These are phyloP conservation scores for Muscicapa comitata DNA, from an alignment of 2,797 vertebrate species.

Conservation along the genomic window DNA sequence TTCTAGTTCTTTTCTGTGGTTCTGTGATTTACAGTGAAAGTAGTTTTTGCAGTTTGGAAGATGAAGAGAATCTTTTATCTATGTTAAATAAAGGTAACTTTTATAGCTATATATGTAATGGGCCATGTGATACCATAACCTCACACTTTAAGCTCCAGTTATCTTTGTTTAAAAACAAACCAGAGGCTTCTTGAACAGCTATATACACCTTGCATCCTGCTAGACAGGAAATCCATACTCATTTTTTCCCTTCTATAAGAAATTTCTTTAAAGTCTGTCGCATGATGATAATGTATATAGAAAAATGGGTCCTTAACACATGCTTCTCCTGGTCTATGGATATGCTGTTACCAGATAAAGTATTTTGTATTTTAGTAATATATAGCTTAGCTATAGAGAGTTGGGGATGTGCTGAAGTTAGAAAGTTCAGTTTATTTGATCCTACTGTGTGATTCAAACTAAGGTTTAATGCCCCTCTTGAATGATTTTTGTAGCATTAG, in stretches of 20 bases:
- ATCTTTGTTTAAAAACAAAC: neutral
- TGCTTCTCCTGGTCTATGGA: neutral
- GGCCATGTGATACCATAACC: neutral
- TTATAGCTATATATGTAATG: neutral
- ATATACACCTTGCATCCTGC: neutral
- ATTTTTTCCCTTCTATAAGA: neutral
- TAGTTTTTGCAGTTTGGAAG: neutral
- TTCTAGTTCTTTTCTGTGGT: neutral
- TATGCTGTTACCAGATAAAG: neutral
- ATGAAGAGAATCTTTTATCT: neutral
- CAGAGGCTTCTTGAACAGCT: neutral
- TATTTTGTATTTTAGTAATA: neutral
- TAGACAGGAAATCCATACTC: neutral
- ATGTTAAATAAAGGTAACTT: neutral
- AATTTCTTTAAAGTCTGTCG: neutral
- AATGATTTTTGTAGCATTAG: neutral
- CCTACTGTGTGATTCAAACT: neutral
- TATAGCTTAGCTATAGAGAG: neutral
- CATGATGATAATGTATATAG: neutral
- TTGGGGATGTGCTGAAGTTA: neutral
- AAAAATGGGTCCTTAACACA: neutral
- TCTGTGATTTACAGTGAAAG: neutral
- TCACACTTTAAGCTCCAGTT: neutral
- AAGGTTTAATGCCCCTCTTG: neutral
- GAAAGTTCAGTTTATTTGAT: neutral